Conservation (phyloP, 1,140 invertebrate species). For the Plutomurus gul region DNA sequence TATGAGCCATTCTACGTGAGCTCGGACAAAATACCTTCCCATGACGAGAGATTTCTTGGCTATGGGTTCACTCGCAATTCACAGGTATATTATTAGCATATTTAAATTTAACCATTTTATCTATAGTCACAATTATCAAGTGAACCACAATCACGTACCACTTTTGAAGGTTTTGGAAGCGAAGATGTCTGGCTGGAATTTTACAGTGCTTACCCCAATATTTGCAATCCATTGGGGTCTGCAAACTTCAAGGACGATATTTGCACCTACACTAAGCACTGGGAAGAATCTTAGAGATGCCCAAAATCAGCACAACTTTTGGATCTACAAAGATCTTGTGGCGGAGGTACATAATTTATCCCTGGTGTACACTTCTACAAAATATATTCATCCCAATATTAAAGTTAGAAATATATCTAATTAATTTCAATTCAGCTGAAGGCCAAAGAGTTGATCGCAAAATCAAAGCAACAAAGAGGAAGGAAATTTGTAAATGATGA, state of each 20-base stretch:
- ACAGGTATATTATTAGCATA: slow-evolving; percentile 56
- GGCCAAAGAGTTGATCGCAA: neutral
- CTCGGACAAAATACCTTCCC: slow-evolving; percentile 56
- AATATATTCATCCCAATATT: neutral
- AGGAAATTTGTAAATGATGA: slow-evolving; percentile 4
- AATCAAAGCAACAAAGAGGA: neutral
- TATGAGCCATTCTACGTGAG: slow-evolving; percentile 62
- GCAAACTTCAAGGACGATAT: slow-evolving; percentile 60
- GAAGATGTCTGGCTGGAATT: slow-evolving; percentile 58
- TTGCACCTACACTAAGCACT: neutral
- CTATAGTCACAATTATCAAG: neutral
- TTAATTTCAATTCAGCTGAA: neutral
- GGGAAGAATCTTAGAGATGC: slow-evolving; percentile 34
- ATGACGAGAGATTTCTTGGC: slow-evolving; percentile 62
- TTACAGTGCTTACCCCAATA: slow-evolving; percentile 59
- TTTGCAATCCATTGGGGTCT: slow-evolving; percentile 63
- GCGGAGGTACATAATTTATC: too few relatives aligned
- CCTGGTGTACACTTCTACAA: too few relatives aligned
- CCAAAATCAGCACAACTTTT: slow-evolving; percentile 46
- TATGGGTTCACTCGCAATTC: slow-evolving; percentile 63
- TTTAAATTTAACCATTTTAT: neutral
- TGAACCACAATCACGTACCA: neutral
- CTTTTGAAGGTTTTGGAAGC: slow-evolving; percentile 59
- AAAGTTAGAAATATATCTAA: neutral
- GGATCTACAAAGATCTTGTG: slow-evolving; percentile 47